Percentiles rank a stretch among this genome's conserved stretches.
These are phyloP conservation scores for Formica selysi DNA, from an alignment of 1,140 invertebrate species.

Conservation along the genomic window DNA sequence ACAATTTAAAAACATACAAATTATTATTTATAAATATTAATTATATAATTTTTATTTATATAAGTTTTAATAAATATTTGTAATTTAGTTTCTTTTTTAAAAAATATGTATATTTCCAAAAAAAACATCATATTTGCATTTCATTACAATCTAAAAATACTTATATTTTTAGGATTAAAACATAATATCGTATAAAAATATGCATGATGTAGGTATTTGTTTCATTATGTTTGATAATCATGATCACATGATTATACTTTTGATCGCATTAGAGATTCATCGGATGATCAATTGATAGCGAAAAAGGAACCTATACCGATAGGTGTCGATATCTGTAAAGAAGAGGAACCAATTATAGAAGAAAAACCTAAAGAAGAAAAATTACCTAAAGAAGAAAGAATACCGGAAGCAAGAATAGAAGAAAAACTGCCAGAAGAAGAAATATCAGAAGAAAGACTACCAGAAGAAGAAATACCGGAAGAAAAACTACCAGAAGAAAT, in stretches of 20 bases:
- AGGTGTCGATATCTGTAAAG: not conserved
- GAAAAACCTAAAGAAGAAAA: not conserved
- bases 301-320: constrained; percentile 13
- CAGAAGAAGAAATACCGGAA: not conserved
- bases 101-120: too few relatives aligned
- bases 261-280: constrained; percentile 72
- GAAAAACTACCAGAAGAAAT: not conserved
- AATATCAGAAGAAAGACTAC: not conserved
- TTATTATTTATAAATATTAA: too few relatives aligned
- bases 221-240: constrained; percentile 44
- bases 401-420: too few relatives aligned
- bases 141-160: not conserved
- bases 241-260: constrained; percentile 51
- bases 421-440: too few relatives aligned
- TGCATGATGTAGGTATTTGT: constrained; percentile 2
- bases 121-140: not conserved
- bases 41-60: not conserved
- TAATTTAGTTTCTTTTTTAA: too few relatives aligned
- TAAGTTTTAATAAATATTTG: not conserved
- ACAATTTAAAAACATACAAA: not conserved
- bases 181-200: not conserved
- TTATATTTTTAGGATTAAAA: not conserved
- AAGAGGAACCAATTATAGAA: constrained; percentile 2
- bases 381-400: too few relatives aligned
- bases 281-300: constrained; percentile 62